Evolutionary conservation across 2,888 invertebrate species (phyloP), one percentile per base, ranked within the genome.

Genomic region (Scaptomyza parva): DNA sequence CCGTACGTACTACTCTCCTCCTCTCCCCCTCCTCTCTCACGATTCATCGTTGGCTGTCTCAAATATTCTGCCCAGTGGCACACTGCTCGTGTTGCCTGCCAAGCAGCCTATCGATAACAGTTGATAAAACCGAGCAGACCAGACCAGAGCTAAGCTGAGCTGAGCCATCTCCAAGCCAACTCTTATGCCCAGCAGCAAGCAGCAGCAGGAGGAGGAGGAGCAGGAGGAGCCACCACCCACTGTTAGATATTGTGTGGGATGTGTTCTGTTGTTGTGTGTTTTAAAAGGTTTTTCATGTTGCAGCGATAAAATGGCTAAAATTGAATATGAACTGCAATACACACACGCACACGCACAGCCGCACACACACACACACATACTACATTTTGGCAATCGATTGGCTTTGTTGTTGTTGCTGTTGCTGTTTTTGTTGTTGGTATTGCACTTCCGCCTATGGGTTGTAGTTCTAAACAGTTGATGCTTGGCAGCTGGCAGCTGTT

Each of bases 241-340:
- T 47, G 17, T 9, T 17, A 9, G 17, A 17, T 17, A 9, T 17
- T 8, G 14, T 35, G 35, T 37, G 14, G 28, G 28, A 28, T 8
- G 9, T 35, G 35, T 35, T 35, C 30, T 62, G 60, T 52, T 67
- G 65, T 64, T 70, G 64, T 71, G 66, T 76, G 28, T 28, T 28
- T 73, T 87, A 86, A 86, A 86, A 86, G 85, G 86, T 83, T 86
- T 86, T 87, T 44, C 85, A 65, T 86, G 85, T 86, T 47, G 26
- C 35, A 65, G 65, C 76, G 84, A 86, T 86, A 87, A 87, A 85
- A 69, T 69, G 76, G 70, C 81, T 73, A 72, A 87, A 85, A 87
- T 83, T 85, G 85, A 78, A 78, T 86, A 87, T n/a, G n/a, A n/a
- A 69, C 85, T 77, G 78, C 59, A 62, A 44, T 17, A 28, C 47